Conservation (phyloP, 92 coral and sea anemone genomes). For the Bergia sp. region DNA sequence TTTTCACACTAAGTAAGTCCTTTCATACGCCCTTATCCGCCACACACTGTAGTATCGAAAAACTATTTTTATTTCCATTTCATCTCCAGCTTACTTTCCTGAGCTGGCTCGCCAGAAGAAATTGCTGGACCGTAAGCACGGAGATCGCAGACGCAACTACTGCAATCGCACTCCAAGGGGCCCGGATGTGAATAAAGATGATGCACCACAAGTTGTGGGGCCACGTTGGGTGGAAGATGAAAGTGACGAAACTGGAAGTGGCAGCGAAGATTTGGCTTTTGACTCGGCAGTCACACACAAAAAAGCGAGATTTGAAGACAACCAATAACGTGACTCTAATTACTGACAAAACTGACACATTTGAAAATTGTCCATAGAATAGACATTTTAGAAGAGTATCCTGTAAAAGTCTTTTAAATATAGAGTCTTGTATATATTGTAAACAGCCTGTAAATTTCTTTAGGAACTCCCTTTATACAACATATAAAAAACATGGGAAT, state of each 20-base stretch:
- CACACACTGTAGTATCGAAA: too few species aligned
- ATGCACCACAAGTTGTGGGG: not conserved
- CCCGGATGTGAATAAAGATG: not conserved
- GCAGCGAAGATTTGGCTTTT: not conserved
- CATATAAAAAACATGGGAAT: too few species aligned
- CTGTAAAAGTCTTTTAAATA: too few species aligned
- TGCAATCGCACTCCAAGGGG: conserved; percentile 62
- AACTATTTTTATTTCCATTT: not conserved
- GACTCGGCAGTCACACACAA: not conserved
- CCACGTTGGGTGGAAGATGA: conserved; percentile 29
- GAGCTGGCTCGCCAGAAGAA: conserved; percentile 94
- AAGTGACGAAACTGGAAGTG: not conserved
- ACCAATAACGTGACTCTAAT: not conserved
- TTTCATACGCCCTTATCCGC: not conserved
- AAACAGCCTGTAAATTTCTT: too few species aligned
- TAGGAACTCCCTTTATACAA: too few species aligned
- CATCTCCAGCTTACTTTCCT: conserved; percentile 82
- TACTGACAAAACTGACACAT: too few species aligned
- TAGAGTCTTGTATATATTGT: too few species aligned
- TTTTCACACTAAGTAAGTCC: not conserved
- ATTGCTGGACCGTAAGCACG: conserved; percentile 80
- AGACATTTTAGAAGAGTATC: too few species aligned
- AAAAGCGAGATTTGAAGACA: not conserved
- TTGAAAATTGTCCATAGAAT: too few species aligned
- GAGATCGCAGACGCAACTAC: conserved; percentile 65